Evolutionary conservation across 2,113 vertebrate species (phyloP), one percentile per base, ranked within the genome.

Genomic region (Cyprinus carpio): DNA sequence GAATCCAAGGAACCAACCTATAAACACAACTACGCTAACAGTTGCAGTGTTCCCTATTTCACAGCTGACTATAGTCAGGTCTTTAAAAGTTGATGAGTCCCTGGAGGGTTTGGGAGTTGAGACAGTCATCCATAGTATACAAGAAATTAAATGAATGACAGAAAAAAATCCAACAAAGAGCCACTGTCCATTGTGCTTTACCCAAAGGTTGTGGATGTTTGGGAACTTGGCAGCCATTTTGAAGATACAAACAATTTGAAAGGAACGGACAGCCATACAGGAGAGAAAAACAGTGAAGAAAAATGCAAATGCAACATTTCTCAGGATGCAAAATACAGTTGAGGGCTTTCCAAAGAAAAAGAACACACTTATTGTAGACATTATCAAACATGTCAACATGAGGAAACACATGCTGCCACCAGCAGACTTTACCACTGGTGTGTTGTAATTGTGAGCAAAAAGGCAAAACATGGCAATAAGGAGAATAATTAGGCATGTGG

Each of bases 241-340:
- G 90, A 98, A 98, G 89, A 97, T 94, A 56, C 94, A 93, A 83
- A 97, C 85, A 29, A 97, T 93, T 84, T 97, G 97, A 91, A 97
- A 96, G 9, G 95, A 95, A 40, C 93, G 95, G 0, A 96, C 94
- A 0, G 93, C 93, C 85, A 97, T 91, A 62, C 94, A 96, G 0
- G 95, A 95, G 0, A 97, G 89, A 90, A 96, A 97, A 43, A 93
- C 3, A 0, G 94, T 91, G 88, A 94, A 94, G 77, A 96, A 92
- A 49, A 96, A 40, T 3, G 77, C 0, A 49, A 95, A 97, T 16
- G 95, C 86, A 0, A 92, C 84, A 9, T 89, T 83, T 58, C 92
- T 90, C 49, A 97, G 72, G 54, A 95, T 43, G 87, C 97, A 97
- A 0, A 13, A 12, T 0, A 7, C 8, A 62, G 1, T 0, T 0